A percentile compares a stretch with the other conserved stretches of the same genome.
These are phyloP conservation scores for Etheostoma perlongum DNA, from an alignment of 2,797 vertebrate genomes.

Conservation along the genomic window DNA sequence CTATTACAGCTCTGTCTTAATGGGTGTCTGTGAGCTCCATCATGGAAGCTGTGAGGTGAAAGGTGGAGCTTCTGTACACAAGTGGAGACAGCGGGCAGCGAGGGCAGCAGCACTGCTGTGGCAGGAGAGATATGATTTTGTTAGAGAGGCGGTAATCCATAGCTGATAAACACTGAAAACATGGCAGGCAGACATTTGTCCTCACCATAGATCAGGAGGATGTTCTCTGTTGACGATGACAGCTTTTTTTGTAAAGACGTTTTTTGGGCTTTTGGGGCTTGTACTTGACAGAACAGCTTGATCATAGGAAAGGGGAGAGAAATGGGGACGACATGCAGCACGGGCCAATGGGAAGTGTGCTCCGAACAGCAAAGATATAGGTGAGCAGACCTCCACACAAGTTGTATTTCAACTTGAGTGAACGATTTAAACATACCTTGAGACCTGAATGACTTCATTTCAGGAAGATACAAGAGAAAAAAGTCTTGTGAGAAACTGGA, in stretches of 20 bases:
- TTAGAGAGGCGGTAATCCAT: slow-evolving; percentile 17
- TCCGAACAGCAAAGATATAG: too few species aligned
- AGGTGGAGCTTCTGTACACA: slow-evolving; percentile 52
- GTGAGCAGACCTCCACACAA: too few species aligned
- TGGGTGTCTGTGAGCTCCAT: slow-evolving; percentile 43
- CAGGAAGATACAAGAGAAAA: too few species aligned
- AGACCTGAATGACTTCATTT: background rate
- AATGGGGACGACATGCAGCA: too few species aligned
- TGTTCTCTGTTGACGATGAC: background rate
- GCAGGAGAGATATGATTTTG: slow-evolving; percentile 18
- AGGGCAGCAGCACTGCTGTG: background rate
- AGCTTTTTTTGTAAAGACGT: background rate
- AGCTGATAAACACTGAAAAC: slow-evolving; percentile 34
- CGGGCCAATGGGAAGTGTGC: too few species aligned
- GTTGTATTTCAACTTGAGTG: too few species aligned
- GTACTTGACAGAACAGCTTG: background rate
- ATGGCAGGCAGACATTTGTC: slow-evolving; percentile 7
- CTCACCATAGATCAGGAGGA: slow-evolving; percentile 5
- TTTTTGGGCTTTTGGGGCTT: too few species aligned
- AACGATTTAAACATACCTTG: too few species aligned
- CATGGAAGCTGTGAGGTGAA: slow-evolving; percentile 50
- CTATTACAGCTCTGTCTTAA: slow-evolving; percentile 67
- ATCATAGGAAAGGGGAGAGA: too few species aligned
- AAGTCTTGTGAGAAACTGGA: too few species aligned
- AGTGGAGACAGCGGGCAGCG: slow-evolving; percentile 25